Evolutionary conservation across 1,140 invertebrate species (phyloP).

Genomic region (Nomia melanderi): DNA sequence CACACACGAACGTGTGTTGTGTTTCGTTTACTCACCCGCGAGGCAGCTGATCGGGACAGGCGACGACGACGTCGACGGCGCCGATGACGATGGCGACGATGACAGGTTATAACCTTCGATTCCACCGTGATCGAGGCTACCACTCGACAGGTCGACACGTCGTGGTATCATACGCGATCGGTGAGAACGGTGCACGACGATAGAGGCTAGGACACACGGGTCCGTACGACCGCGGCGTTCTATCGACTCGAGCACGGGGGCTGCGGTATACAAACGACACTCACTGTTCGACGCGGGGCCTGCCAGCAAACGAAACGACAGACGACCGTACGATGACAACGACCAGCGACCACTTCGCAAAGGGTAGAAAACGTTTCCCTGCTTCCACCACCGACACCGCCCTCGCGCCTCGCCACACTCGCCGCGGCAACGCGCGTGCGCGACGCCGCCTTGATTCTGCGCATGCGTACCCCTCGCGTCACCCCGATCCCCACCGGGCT

Average conservation of each 20-base stretch:
- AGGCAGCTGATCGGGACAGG: slow-evolving; percentile 35
- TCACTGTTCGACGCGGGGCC: slow-evolving; percentile 34
- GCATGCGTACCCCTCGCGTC: slow-evolving; percentile 41
- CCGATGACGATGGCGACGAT: slow-evolving; percentile 34
- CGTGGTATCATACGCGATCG: slow-evolving; percentile 34
- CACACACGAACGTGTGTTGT: neutral
- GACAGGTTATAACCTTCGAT: slow-evolving; percentile 50
- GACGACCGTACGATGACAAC: slow-evolving; percentile 32
- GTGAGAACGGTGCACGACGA: neutral
- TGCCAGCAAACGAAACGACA: slow-evolving; percentile 42
- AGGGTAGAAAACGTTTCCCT: slow-evolving; percentile 53
- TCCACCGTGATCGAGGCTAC: slow-evolving; percentile 34
- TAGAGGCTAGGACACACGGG: neutral
- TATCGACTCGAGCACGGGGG: slow-evolving; percentile 22
- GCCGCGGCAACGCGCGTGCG: slow-evolving; percentile 62
- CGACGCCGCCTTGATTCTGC: slow-evolving; percentile 54
- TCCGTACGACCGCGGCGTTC: neutral
- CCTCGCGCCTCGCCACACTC: slow-evolving; percentile 62
- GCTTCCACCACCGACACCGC: slow-evolving; percentile 70
- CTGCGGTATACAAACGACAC: slow-evolving; percentile 5
- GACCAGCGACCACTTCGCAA: slow-evolving; percentile 35
- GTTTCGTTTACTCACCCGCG: slow-evolving; percentile 43
- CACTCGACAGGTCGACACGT: slow-evolving; percentile 38
- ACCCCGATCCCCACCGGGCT: neutral
- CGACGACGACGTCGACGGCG: slow-evolving; percentile 28